phyloP scores from a whole-genome alignment of 2,113 vertebrate species.

The Pterocles orientalis region DNA sequence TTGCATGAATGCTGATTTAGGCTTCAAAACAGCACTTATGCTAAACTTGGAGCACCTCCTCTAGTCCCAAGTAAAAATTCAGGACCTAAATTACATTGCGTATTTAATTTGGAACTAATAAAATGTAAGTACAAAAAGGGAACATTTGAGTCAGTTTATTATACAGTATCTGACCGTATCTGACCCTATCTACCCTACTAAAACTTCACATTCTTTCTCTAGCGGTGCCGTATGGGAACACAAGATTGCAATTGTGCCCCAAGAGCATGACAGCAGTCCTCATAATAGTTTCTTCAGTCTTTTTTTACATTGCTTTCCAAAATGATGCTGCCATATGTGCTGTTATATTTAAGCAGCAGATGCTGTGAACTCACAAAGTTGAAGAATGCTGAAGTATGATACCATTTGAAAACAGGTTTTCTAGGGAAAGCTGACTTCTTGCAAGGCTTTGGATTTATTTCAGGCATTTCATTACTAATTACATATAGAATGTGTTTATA shows the following conservation, averaged over 20 bases:
- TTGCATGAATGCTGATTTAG: constrained; percentile 11
- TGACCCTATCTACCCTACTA: constrained; percentile 11
- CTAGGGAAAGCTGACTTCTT: constrained; percentile 66
- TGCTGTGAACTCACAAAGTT: constrained; percentile 65
- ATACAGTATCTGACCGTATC: constrained; percentile 39
- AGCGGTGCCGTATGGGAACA: constrained; percentile 32
- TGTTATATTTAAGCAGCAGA: constrained; percentile 76
- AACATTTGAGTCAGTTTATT: constrained; percentile 3
- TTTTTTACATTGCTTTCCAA: constrained; percentile 60
- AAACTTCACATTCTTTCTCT: constrained; percentile 10
- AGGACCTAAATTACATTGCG: neutral
- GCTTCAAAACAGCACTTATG: neutral
- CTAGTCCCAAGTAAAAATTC: neutral
- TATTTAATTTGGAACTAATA: constrained; percentile 28
- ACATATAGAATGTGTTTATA: constrained; percentile 36
- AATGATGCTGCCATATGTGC: constrained; percentile 68
- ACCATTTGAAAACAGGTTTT: constrained; percentile 70
- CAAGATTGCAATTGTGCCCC: constrained; percentile 23
- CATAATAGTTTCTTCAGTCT: constrained; percentile 56
- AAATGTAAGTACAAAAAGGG: neutral
- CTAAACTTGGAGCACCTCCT: neutral
- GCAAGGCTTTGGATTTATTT: constrained; percentile 57
- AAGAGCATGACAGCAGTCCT: constrained; percentile 36
- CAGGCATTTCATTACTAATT: constrained; percentile 62
- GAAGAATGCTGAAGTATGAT: constrained; percentile 65